Evolutionary conservation across 1,140 invertebrate species (phyloP).

Genomic region (Polypedilum vanderplanki): DNA sequence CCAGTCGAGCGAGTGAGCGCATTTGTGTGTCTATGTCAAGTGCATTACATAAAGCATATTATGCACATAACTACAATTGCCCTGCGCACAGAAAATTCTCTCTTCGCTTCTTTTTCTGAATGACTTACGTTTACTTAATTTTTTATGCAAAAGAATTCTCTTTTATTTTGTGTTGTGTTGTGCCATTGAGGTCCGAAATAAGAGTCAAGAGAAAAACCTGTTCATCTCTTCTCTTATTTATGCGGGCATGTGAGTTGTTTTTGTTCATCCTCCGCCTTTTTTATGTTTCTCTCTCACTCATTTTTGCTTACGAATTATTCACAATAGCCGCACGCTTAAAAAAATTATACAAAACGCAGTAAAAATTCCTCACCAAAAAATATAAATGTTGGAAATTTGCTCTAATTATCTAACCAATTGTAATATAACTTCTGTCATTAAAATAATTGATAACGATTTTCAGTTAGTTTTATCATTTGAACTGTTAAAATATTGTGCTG

Average conservation of each 20-base stretch:
- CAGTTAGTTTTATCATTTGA: not conserved
- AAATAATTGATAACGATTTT: not conserved
- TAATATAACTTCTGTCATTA: not conserved
- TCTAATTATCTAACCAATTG: slow-evolving; percentile 3
- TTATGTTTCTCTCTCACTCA: not conserved
- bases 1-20: not conserved
- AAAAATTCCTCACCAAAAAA: slow-evolving; percentile 19
- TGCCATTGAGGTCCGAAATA: not conserved
- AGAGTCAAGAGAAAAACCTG: not conserved
- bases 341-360: not conserved
- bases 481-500: not conserved
- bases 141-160: not conserved
- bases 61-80: slow-evolving; percentile 10
- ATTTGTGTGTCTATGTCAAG: slow-evolving; percentile 25
- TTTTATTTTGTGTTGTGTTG: not conserved
- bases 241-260: slow-evolving; percentile 2
- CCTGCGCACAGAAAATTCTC: not conserved
- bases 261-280: slow-evolving; percentile 11
- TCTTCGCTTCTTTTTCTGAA: not conserved
- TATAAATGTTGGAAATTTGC: not conserved
- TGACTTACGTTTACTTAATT: not conserved
- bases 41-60: slow-evolving; percentile 25
- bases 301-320: not conserved
- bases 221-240: not conserved
- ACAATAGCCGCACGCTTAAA: not conserved